A percentile compares a stretch with the other conserved stretches of the same genome.
These are phyloP conservation scores for Chaitophorus viminalis DNA, from an alignment of 2,888 invertebrate species.

Conservation along the genomic window DNA sequence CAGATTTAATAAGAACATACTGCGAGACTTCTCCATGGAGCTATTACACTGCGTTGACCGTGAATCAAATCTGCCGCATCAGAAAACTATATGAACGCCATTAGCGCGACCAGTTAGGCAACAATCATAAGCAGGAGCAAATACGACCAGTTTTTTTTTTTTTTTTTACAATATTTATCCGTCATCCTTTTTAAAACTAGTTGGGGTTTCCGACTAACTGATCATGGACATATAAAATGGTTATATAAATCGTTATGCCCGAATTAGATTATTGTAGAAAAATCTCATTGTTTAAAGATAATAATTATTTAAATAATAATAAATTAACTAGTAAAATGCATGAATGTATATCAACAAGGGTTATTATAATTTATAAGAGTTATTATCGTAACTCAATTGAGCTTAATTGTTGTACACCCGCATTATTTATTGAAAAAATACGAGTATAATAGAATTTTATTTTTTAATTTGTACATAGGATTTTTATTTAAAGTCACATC, in stretches of 20 bases:
- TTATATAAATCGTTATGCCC: neutral
- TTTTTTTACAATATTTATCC: neutral
- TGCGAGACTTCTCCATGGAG: constrained; percentile 3
- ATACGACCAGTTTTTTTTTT: constrained; percentile 36
- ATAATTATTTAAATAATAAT: neutral
- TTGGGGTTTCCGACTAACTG: constrained; percentile 17
- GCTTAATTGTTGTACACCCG: too few species aligned
- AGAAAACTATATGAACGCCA: constrained; percentile 30
- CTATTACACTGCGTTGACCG: constrained; percentile 24
- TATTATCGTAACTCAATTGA: neutral
- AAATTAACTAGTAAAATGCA: neutral
- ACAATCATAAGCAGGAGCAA: neutral
- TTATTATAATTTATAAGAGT: neutral
- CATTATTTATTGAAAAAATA: too few species aligned
- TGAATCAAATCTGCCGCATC: constrained; percentile 9
- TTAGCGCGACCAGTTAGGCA: constrained; percentile 29
- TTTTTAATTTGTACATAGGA: neutral
- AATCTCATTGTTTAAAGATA: neutral
- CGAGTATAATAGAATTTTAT: too few species aligned
- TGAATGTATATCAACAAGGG: neutral
- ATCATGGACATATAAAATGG: neutral
- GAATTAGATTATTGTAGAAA: neutral
- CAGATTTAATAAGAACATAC: constrained; percentile 3
- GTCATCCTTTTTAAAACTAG: constrained; percentile 14
- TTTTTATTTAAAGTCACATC: neutral